Conservation (phyloP, 2,888 invertebrate species). For the Eueremaeus valkanovi region DNA sequence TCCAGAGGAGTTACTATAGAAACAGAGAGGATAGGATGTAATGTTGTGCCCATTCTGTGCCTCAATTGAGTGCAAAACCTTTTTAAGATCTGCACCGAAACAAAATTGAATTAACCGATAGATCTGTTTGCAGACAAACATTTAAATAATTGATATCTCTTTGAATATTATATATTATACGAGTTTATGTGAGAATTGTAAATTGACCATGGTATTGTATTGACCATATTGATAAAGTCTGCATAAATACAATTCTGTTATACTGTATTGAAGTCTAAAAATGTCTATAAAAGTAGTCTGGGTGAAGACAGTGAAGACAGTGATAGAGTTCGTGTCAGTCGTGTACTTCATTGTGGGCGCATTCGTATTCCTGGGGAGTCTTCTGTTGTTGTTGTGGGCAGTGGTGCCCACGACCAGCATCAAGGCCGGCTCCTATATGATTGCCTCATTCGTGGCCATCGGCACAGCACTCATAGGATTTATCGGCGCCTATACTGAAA, state of each 20-base stretch:
- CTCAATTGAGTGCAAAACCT: background rate
- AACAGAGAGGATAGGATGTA: constrained; percentile 18
- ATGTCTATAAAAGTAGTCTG: constrained; percentile 29
- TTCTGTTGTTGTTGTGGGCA: constrained; percentile 36
- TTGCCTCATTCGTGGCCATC: constrained; percentile 35
- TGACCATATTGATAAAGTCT: no score
- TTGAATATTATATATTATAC: background rate
- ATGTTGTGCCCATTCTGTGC: constrained; percentile 10
- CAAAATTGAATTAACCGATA: background rate
- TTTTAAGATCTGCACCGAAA: background rate
- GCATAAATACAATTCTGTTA: no score
- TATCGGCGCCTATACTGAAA: constrained; percentile 38
- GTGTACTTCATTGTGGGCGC: constrained; percentile 37
- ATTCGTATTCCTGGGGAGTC: constrained; percentile 32
- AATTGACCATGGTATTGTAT: no score
- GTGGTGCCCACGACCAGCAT: constrained; percentile 29
- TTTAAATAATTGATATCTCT: background rate
- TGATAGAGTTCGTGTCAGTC: constrained; percentile 3
- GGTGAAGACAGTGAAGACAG: constrained; percentile 24
- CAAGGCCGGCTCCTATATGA: constrained; percentile 41
- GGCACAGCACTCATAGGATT: constrained; percentile 35
- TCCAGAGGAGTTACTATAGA: constrained; percentile 2
- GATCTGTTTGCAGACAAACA: background rate
- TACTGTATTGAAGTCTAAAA: no score
- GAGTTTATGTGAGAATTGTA: background rate